phyloP scores from a whole-genome alignment of 2,113 vertebrate species.

The Dryoscopus gambensis region DNA sequence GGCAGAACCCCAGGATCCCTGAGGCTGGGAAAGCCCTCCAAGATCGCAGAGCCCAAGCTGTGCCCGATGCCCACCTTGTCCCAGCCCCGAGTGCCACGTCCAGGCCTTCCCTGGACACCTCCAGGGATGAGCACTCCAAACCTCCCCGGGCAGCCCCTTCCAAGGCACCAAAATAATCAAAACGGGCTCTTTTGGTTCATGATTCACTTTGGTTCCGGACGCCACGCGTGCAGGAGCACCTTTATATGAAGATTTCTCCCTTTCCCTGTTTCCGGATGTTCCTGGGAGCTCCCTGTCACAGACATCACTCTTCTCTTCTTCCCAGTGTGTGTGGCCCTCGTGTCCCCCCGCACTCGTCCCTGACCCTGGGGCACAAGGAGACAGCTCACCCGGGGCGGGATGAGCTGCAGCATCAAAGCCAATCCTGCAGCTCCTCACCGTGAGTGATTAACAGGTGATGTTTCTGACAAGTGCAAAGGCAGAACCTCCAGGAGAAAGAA shows the following conservation, averaged over 20 bases:
- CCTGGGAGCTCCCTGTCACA: not conserved
- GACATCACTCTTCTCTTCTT: fast-evolving
- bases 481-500: not conserved
- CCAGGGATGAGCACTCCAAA: not conserved
- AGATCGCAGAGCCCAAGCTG: not conserved
- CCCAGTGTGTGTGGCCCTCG: not conserved
- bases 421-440: not conserved
- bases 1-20: not conserved
- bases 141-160: not conserved
- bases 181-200: not conserved
- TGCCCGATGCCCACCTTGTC: not conserved
- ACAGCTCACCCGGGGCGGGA: not conserved
- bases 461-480: not conserved
- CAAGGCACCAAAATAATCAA: not conserved
- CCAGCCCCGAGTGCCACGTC: not conserved
- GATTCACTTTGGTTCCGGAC: not conserved
- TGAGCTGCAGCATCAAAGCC: not conserved
- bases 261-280: not conserved
- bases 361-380: not conserved
- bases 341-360: fast-evolving
- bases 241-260: not conserved
- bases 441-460: not conserved
- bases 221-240: not conserved
- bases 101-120: not conserved
- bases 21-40: not conserved